phyloP scores from a whole-genome alignment of 2,113 vertebrate species.

The Dipodomys ordii region DNA sequence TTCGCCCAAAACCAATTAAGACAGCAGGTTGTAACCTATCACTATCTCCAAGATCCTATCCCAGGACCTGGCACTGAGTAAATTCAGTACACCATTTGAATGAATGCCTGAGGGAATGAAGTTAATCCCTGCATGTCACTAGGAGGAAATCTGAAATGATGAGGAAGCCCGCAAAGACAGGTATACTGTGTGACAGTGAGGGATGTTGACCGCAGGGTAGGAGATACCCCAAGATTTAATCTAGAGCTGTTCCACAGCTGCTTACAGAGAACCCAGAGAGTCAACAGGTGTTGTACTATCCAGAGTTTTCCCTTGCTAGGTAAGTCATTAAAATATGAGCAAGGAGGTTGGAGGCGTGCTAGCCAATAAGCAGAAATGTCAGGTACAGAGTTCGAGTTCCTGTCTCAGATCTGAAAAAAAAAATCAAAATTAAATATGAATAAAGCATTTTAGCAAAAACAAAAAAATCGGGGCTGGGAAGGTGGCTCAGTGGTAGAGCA shows the following conservation, averaged over 20 bases:
- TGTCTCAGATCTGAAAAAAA: too few species aligned
- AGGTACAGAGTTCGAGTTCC: too few species aligned
- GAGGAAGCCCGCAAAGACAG: neutral
- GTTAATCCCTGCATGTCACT: neutral
- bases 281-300: neutral
- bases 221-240: neutral
- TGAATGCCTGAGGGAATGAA: neutral
- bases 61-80: neutral
- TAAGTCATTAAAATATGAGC: slow-evolving; percentile 2
- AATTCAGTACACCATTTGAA: neutral
- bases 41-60: neutral
- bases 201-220: too few species aligned
- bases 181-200: neutral
- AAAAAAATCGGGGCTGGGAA: too few species aligned
- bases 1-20: neutral
- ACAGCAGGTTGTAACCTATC: neutral
- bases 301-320: neutral
- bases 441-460: neutral
- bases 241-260: neutral
- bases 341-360: neutral
- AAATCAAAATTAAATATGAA: neutral
- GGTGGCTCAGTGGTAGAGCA: too few species aligned
- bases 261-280: neutral
- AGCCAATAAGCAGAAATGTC: too few species aligned
- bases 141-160: slow-evolving; percentile 28